These are phyloP conservation scores for Euglossa dilemma DNA, from an alignment of 1,140 invertebrate species.

Conservation along the genomic window DNA sequence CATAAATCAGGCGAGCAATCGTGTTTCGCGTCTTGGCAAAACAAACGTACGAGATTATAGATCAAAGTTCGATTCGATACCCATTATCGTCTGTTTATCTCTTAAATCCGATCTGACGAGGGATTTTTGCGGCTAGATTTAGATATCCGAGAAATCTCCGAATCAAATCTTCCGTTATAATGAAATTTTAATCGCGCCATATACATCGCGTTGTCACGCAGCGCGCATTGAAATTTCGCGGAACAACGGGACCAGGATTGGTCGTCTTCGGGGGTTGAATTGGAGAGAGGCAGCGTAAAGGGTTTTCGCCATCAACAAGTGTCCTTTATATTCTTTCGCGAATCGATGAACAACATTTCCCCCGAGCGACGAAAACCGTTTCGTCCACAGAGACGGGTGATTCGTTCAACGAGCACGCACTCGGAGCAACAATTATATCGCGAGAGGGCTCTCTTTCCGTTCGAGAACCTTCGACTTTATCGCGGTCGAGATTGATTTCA, in stretches of 20 bases:
- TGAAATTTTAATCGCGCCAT: too few species aligned
- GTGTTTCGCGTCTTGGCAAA: too few species aligned
- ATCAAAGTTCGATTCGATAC: too few species aligned
- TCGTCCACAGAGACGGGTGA: background rate
- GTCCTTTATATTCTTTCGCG: background rate
- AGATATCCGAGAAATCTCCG: too few species aligned
- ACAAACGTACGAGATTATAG: too few species aligned
- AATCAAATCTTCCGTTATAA: too few species aligned
- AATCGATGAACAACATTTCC: background rate
- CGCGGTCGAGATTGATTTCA: constrained; percentile 31
- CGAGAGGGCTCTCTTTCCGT: background rate
- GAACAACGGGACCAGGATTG: background rate
- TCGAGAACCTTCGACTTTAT: constrained; percentile 3
- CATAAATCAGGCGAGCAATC: too few species aligned
- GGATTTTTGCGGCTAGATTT: too few species aligned
- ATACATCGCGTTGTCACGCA: too few species aligned
- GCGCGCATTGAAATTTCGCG: too few species aligned
- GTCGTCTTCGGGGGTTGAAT: background rate
- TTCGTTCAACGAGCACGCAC: background rate
- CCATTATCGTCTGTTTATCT: too few species aligned
- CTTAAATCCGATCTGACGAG: too few species aligned
- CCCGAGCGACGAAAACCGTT: background rate
- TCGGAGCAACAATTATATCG: background rate
- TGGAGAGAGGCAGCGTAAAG: background rate
- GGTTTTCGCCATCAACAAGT: background rate